Evolutionary conservation across 2,888 invertebrate species (phyloP), one percentile per base, ranked within the genome.

Genomic region (Camponotus fellah): DNA sequence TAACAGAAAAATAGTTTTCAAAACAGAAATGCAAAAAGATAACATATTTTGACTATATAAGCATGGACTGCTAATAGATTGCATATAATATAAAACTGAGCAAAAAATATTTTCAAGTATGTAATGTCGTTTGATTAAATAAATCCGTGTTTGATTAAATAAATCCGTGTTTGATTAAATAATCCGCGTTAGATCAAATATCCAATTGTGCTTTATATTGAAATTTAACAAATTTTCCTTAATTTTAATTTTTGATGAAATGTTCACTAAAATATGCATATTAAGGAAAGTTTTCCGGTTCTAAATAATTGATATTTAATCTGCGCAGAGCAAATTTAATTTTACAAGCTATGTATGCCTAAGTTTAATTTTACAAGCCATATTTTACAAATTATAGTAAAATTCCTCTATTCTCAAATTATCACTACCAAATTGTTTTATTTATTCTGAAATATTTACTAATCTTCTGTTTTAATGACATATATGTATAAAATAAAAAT

Each of bases 1-100:
- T 34, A 64, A 49, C 34, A 0, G 21, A 62, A 6, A 49, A 64
- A 49, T 34, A 34, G 14, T 53, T n/a, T 37, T 58, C 12, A 68
- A 65, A 69, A 75, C 69, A 69, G 76, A 85, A 79, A 49, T 40
- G 9, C 8, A 68, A 60, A 43, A 66, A 37, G 53, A 60, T 34
- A 53, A 53, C 8, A 49, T 49, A 53, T n/a, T 53, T 53, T 53
- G 53, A 53, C 53, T n/a, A 53, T n/a, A n/a, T 53, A n/a, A 53
- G n/a, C n/a, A 53, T 53, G n/a, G 53, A 53, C 53, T 53, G 53
- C n/a, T 53, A 53, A 53, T 53, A n/a, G 8, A 53, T 8, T 53
- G 8, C 8, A 8, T 53, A 53, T n/a, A 53, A 53, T 53, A 8
- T 53, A 8, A n/a, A 53, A n/a, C 17, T 53, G n/a, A 53, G 8